Conservation (phyloP, 1,140 invertebrate genomes). For the Batillaria attramentaria region DNA sequence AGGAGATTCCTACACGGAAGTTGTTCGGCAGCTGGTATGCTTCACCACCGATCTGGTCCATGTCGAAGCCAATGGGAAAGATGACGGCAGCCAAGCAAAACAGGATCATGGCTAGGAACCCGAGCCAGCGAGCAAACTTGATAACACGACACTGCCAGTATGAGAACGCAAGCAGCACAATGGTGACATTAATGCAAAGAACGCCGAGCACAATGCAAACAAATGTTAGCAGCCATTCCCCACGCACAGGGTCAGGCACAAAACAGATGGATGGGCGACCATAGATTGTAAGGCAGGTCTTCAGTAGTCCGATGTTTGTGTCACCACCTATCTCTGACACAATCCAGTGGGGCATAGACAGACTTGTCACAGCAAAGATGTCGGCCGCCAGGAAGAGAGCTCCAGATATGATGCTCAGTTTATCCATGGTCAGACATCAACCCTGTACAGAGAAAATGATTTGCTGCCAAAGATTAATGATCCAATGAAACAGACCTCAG, state of each 20-base stretch:
- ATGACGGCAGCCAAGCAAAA: slow-evolving; percentile 96
- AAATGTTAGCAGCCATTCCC: slow-evolving; percentile 91
- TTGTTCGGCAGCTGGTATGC: slow-evolving; percentile 95
- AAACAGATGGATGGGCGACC: slow-evolving; percentile 91
- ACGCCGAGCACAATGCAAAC: slow-evolving; percentile 94
- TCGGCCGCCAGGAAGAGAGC: slow-evolving; percentile 93
- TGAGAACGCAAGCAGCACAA: slow-evolving; percentile 88
- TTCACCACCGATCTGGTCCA: slow-evolving; percentile 95
- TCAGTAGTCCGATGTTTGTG: slow-evolving; percentile 91
- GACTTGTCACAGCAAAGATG: slow-evolving; percentile 92
- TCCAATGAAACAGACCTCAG: too few relatives aligned
- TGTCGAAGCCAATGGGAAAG: slow-evolving; percentile 95
- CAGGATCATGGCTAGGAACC: slow-evolving; percentile 96
- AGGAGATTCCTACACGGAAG: slow-evolving; percentile 95
- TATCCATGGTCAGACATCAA: slow-evolving; percentile 85
- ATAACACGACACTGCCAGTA: slow-evolving; percentile 93
- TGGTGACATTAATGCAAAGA: slow-evolving; percentile 92
- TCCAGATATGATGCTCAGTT: slow-evolving; percentile 91
- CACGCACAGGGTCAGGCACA: slow-evolving; percentile 83
- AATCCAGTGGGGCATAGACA: slow-evolving; percentile 97
- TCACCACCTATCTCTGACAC: slow-evolving; percentile 91
- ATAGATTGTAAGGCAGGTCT: slow-evolving; percentile 93
- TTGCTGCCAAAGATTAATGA: too few relatives aligned
- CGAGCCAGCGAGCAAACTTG: slow-evolving; percentile 94
- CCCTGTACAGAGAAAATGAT: too few relatives aligned